Conservation (phyloP, 2,888 invertebrate genomes). For the Ophraella communa region DNA sequence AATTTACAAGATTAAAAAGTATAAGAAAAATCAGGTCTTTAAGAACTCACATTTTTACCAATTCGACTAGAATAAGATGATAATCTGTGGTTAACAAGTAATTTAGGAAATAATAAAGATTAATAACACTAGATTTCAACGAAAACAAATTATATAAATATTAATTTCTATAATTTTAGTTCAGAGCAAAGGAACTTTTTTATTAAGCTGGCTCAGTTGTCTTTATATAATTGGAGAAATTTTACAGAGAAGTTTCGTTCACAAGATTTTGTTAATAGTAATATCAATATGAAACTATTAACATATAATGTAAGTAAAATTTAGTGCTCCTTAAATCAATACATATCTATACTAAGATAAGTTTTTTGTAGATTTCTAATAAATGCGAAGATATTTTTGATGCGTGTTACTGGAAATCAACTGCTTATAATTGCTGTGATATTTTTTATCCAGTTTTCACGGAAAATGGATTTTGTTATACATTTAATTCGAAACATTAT, state of each 20-base stretch:
- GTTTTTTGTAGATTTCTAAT: conserved; percentile 62
- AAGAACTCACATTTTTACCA: too few species aligned
- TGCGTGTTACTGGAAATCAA: conserved; percentile 73
- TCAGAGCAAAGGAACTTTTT: conserved; percentile 27
- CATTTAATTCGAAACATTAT: conserved; percentile 71
- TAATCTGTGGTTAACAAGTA: too few species aligned
- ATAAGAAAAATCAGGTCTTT: too few species aligned
- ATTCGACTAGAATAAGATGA: too few species aligned
- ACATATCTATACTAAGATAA: neutral
- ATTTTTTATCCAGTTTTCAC: conserved; percentile 74
- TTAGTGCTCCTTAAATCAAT: neutral
- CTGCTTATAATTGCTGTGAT: conserved; percentile 70
- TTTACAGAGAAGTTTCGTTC: conserved; percentile 31
- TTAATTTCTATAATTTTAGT: too few species aligned
- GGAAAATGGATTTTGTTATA: conserved; percentile 77
- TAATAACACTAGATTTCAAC: too few species aligned
- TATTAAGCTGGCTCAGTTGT: conserved; percentile 30
- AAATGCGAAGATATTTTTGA: conserved; percentile 68
- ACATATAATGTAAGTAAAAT: conserved; percentile 36
- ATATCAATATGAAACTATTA: conserved; percentile 25
- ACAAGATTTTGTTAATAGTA: conserved; percentile 9
- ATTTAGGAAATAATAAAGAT: too few species aligned
- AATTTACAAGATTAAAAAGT: too few species aligned
- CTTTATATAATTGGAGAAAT: conserved; percentile 22
- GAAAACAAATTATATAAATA: too few species aligned